These are phyloP conservation scores for Boleophthalmus pectinirostris DNA, from an alignment of 2,113 vertebrate species.

Conservation along the genomic window DNA sequence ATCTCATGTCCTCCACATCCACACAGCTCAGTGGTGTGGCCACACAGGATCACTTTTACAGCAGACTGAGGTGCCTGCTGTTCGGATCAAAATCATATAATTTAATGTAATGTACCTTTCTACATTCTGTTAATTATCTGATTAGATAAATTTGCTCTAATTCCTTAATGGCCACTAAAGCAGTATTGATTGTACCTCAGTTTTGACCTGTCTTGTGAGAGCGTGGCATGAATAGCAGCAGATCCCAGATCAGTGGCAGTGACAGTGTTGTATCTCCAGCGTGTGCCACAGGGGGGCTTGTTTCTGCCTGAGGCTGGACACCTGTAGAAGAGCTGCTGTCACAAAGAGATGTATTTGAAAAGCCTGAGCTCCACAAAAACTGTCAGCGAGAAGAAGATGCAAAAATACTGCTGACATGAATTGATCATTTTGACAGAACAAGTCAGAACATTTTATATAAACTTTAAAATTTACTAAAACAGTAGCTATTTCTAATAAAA, in stretches of 20 bases:
- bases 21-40: constrained; percentile 46
- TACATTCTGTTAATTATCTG: not conserved
- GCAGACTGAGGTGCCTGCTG: constrained; percentile 15
- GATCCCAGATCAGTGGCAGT: constrained; percentile 32
- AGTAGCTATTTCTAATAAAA: not conserved
- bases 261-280: constrained; percentile 45
- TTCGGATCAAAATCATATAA: not conserved
- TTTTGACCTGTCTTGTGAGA: not conserved
- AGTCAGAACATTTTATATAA: not conserved
- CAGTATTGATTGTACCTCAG: constrained; percentile 16
- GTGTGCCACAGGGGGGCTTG: constrained; percentile 45
- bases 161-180: not conserved
- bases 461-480: not conserved
- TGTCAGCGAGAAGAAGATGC: constrained; percentile 14
- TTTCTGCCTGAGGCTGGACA: constrained; percentile 57
- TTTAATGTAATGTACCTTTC: not conserved
- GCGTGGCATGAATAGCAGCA: constrained; percentile 25
- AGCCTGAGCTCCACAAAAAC: constrained; percentile 16
- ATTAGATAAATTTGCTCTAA: not conserved
- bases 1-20: constrained; percentile 42
- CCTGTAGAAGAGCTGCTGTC: constrained; percentile 50
- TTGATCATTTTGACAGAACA: constrained; percentile 2
- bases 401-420: not conserved
- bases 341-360: constrained; percentile 50
- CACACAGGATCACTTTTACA: constrained; percentile 49